Base-by-base conservation (phyloP, 2,888 invertebrate species). In the Dicyrtoma fusca region DNA sequence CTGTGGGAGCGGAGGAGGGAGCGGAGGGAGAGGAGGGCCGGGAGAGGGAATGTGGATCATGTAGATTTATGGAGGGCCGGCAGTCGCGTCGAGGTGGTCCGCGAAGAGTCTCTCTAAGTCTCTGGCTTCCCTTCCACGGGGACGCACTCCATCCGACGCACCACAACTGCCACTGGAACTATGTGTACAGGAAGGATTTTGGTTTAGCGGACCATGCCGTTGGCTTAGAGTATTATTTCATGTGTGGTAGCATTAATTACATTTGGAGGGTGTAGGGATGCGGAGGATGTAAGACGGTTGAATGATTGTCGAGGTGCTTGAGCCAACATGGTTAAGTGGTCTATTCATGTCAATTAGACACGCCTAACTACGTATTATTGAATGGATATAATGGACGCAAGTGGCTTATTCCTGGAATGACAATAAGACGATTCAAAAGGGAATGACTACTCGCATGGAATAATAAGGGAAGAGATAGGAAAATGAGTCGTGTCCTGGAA, bases 221-320 rank as follows among this genome's bases (percentile, higher is more conserved):
- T n/a, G n/a, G n/a, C n/a, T n/a, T n/a, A n/a, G n/a, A n/a, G n/a
- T 64, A 47, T 47, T 63, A 63, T 64, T 64, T 64, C 64, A 64
- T 64, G 64, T 64, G 64, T 64, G 64, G 64, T 23, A 47, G 64
- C 64, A 64, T 64, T 64, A 64, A 64, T 64, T 64, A 64, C 47
- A 49, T 25, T 49, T 14, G 49, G 21, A 57, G 57, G 57, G n/a
- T n/a, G 42, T 42, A 14, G 44, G 63, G 23, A 42, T 17, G 42
- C 45, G 19, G 19, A 45, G 45, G 42, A 63, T 63, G 42, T 45
- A 45, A 45, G 14, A 63, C 42, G 62, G 63, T 64, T 47, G 64
- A 64, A 64, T 64, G 49, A 47, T 65, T 34, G 53, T 53, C 14
- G 47, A 65, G 53, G 26, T 53, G 53, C 65, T 65, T 53, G 65